Base-by-base conservation (phyloP, 2,113 vertebrate species). In the Oriolus oriolus region DNA sequence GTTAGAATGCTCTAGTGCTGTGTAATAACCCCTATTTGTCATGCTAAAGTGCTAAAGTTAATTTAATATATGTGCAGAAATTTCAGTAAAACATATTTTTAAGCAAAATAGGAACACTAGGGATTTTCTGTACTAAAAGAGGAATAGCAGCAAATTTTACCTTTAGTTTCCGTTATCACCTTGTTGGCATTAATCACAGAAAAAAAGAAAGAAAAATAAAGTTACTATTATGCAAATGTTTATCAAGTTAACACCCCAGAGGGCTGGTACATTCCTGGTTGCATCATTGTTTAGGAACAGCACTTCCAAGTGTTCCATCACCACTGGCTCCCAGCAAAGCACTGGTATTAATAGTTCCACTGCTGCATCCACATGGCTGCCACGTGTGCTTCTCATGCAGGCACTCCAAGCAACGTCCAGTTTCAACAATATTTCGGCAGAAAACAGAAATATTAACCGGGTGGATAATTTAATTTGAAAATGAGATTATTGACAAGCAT, bases 21-120 rank as follows among this genome's bases (percentile, higher is more conserved):
- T 64, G 61, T 97, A 96, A 96, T 96, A 96, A 75, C 94, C 81
- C 76, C 88, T 91, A 94, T 96, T 96, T 97, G 69, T 97, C 96
- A 95, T 94, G 76, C 77, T 93, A 80, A 96, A 95, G 88, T 93
- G 92, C 91, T 96, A 94, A 95, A 90, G 80, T 69, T 81, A 93
- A 93, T 97, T 97, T 93, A 87, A 92, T 95, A 80, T 95, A 85
- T 42, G 61, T 78, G 42, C 23, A 85, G 76, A 95, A 82, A 64
- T 93, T 59, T 89, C 49, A 93, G 2, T 68, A 93, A 87, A 71
- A 24, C 45, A 11, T 66, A 64, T 39, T 95, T 81, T 89, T 57
- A 76, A 89, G 61, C 31, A 70, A 82, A 94, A 91, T 49, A 77
- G 11, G 11, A 54, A 31, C 83, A 89, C 56, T 41, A 45, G 86